Base-by-base conservation (phyloP, 2,888 invertebrate genomes). In the Scaptomyza tumidula region DNA sequence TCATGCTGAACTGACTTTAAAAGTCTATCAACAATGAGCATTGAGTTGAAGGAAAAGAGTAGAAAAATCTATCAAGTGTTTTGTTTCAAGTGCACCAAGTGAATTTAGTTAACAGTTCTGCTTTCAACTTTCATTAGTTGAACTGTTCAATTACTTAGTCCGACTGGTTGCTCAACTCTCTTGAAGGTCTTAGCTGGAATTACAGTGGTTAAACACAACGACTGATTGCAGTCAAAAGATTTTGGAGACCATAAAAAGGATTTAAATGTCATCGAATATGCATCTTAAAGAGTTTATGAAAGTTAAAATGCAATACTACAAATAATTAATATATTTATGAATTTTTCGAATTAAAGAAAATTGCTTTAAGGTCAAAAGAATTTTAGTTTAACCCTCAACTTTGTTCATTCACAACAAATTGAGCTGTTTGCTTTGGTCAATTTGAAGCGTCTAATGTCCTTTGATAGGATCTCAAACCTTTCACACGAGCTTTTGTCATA, bases 401-500 rank as follows among this genome's bases (percentile, higher is more conserved):
- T 19, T 19, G 19, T 19, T 19, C 19, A 19, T 2, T 19, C 19
- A 19, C 19, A 19, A 19, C 19, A 19, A 74, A 75, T 74, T 74
- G 73, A 74, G 61, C 48, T 39, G 27, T 59, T 50, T 37, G 29
- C 13, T 35, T 35, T 53, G 44, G 35, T 7, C 39, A 39, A 27
- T 31, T 37, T 33, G 33, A 59, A 27, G 24, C 53, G 54, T 57
- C 10, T 54, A 54, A 59, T 44, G 50, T 41, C 46, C 33, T 31
- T 16, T 45, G 83, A 75, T 64, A 62, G 72, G 48, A 14, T 14
- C 39, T 41, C 1, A 16, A 68, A 62, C 52, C 58, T 62, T 33
- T 65, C 56, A 59, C 48, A 59, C 48, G 65, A 53, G 46, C 48
- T 57, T 70, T 60, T 70, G 87, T 71, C 85, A 75, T 85, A 81